These are phyloP conservation scores for Tragelaphus oryx DNA, from an alignment of 2,797 vertebrate species.

Conservation along the genomic window DNA sequence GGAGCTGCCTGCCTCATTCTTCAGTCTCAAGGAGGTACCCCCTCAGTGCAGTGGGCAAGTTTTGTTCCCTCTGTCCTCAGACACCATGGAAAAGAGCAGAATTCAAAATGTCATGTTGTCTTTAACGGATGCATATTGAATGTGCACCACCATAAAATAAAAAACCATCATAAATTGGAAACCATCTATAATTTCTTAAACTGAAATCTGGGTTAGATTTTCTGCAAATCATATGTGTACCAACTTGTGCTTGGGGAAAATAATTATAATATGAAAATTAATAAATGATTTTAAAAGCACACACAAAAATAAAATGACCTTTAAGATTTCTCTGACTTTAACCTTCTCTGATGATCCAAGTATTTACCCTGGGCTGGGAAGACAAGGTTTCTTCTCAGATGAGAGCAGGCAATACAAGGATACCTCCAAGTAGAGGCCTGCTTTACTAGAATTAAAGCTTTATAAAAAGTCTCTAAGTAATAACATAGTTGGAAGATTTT, in stretches of 20 bases:
- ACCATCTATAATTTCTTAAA: neutral
- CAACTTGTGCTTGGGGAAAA: neutral
- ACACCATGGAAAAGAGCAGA: neutral
- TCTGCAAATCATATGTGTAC: neutral
- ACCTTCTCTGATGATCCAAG: neutral
- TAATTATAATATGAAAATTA: neutral
- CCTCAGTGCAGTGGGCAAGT: neutral
- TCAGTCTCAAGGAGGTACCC: neutral
- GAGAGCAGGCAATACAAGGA: neutral
- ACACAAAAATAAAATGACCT: neutral
- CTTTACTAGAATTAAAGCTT: neutral
- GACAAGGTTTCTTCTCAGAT: neutral
- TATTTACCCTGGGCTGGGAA: neutral
- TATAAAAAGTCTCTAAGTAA: neutral
- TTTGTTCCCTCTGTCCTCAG: neutral
- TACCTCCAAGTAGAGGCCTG: neutral
- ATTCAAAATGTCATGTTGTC: neutral
- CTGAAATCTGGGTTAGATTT: neutral
- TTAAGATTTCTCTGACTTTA: neutral
- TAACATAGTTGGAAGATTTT: neutral
- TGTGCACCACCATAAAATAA: neutral
- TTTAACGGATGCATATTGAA: neutral
- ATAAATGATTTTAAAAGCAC: constrained; percentile 10
- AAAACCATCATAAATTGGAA: neutral
- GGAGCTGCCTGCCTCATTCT: neutral